Percentiles rank a stretch among this genome's conserved stretches.
Evolutionary conservation across 1,140 invertebrate species (phyloP).

Genomic region (Dufourea novaeangliae): DNA sequence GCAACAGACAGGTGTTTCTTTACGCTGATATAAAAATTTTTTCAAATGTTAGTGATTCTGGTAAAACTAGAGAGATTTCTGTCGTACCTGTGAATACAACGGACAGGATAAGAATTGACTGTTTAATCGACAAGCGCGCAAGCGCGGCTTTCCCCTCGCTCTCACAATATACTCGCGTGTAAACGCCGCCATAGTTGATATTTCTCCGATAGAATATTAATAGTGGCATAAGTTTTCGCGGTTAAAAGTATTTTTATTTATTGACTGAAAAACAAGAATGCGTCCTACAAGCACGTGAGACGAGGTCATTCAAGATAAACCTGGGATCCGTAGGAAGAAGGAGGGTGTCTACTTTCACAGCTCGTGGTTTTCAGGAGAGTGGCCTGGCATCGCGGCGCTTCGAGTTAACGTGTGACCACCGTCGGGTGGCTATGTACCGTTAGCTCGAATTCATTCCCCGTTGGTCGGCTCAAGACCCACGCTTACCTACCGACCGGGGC

Average conservation of each 20-base stretch:
- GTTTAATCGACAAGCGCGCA: constrained; percentile 53
- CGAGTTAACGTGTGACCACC: constrained; percentile 58
- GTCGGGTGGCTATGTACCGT: constrained; percentile 69
- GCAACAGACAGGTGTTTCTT: constrained; percentile 51
- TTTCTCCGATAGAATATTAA: constrained; percentile 61
- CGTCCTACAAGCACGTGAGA: constrained; percentile 28
- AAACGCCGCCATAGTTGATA: constrained; percentile 67
- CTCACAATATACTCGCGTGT: constrained; percentile 45
- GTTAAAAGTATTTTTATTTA: constrained; percentile 37
- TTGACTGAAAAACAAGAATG: constrained; percentile 28
- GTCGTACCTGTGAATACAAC: constrained; percentile 32
- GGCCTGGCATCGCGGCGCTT: constrained; percentile 50
- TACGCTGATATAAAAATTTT: constrained; percentile 6
- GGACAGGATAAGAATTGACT: constrained; percentile 19
- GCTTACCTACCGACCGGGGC: constrained; percentile 61
- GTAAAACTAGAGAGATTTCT: background rate
- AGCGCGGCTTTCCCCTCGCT: constrained; percentile 57
- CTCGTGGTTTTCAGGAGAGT: constrained; percentile 51
- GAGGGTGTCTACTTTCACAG: constrained; percentile 50
- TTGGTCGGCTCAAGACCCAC: constrained; percentile 55
- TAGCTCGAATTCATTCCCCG: constrained; percentile 70
- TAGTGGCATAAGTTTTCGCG: constrained; percentile 37
- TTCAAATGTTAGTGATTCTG: constrained; percentile 19
- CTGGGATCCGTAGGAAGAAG: constrained; percentile 27
- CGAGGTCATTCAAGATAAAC: constrained; percentile 32